A percentile compares a stretch with the other conserved stretches of the same genome.
Evolutionary conservation across 2,797 vertebrate genomes (phyloP).

Genomic region (Phataginus tricuspis): DNA sequence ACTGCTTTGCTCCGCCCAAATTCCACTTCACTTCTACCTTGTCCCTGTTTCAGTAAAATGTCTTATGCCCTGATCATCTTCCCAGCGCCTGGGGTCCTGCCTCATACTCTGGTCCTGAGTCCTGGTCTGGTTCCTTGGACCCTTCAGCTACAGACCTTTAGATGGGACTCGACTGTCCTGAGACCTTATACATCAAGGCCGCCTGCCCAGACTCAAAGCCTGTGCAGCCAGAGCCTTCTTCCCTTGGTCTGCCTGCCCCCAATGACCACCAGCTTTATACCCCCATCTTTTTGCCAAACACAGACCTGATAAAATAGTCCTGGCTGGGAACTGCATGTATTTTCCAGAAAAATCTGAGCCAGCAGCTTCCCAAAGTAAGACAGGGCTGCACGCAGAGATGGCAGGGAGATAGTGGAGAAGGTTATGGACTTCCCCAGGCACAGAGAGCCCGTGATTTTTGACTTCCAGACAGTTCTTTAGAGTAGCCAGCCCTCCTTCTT

Average conservation of each 20-base stretch:
- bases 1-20: accelerated
- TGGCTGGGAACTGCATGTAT: accelerated
- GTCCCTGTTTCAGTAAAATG: background rate
- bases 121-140: background rate
- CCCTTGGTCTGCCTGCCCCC: accelerated
- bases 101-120: background rate
- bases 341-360: background rate
- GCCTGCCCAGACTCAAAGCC: background rate
- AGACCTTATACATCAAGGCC: accelerated
- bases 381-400: accelerated
- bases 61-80: background rate
- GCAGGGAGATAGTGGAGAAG: background rate
- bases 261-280: background rate
- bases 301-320: background rate
- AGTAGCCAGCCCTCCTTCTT: background rate
- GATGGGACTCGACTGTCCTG: too few relatives aligned
- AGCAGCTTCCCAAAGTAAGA: background rate
- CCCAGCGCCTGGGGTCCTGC: background rate
- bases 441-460: background rate
- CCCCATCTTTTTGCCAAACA: background rate
- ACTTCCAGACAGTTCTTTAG: conserved; percentile 5
- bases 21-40: background rate
- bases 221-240: background rate
- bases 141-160: too few relatives aligned
- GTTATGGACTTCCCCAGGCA: background rate